Evolutionary conservation across 2,888 invertebrate species (phyloP), one percentile per base, ranked within the genome.

Genomic region (Lucinisca nassula): DNA sequence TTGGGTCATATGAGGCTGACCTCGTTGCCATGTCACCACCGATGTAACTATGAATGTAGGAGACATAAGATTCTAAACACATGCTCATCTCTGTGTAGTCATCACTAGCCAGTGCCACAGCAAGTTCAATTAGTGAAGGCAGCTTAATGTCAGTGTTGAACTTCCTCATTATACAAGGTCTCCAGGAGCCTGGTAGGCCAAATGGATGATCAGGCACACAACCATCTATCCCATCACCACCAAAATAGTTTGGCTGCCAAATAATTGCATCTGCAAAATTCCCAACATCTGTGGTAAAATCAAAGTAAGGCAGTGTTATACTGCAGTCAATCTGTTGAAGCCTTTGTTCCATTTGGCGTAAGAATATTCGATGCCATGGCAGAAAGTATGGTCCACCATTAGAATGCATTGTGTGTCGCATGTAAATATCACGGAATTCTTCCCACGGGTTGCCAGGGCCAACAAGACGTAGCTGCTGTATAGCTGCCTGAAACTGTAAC

Each of bases 201-300:
- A 96, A 96, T 21, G 94, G 95, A 86, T 95, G 95, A 82, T 95
- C 93, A 3, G 90, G 89, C 0, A 96, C 95, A 92, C 96, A 96
- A 8, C 90, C 92, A 6, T 92, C 92, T 21, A 74, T 49, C 0
- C 95, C 95, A 80, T 95, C 88, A 12, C 95, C 95, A 27, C 96
- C 96, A 90, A 95, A 95, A 74, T 91, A 93, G 76, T 94, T 95
- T 14, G 95, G 94, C 89, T 95, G 95, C 95, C 95, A 96, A 27
- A 95, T 90, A 21, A 95, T 89, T 0, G 96, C 95, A 24, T 93
- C 91, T 40, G 93, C 90, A 77, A 95, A 92, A 67, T 93, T 92
- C 1, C 95, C 95, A 24, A 94, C 91, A 87, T 96, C 96, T 17
- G 95, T 95, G 0, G 95, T 94, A 85, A 95, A 95, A 80, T 96